Percentiles rank a stretch among this genome's conserved stretches.
phyloP scores from a whole-genome alignment of 1,140 invertebrate genomes.

The Diprion similis region DNA sequence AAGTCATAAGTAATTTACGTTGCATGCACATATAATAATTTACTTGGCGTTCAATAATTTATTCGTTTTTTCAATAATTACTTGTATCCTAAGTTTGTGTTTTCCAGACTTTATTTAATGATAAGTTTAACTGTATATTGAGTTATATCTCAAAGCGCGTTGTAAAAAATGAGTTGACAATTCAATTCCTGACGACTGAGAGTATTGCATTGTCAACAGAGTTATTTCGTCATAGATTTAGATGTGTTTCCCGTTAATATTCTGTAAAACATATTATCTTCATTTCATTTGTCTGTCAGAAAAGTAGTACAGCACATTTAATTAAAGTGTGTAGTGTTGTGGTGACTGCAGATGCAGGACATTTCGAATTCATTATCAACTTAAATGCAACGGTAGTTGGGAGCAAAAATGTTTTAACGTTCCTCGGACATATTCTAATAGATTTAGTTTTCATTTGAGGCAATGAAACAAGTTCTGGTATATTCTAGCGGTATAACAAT shows the following conservation, averaged over 20 bases:
- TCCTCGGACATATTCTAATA: not conserved
- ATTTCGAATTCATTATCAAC: no score
- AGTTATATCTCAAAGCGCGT: no score
- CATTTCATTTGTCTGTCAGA: no score
- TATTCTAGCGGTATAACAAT: not conserved
- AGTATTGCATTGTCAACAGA: not conserved
- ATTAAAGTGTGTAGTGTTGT: no score
- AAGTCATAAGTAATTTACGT: not conserved
- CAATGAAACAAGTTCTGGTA: not conserved
- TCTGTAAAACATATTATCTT: no score
- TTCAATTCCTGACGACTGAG: not conserved
- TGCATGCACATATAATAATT: not conserved
- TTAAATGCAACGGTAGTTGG: no score
- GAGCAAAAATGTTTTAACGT: not conserved
- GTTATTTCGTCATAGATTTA: no score
- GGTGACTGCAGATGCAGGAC: no score
- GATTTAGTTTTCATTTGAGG: not conserved
- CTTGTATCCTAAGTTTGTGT: conserved; percentile 19
- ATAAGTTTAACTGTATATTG: no score
- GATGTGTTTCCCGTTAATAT: no score
- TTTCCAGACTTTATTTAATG: not conserved
- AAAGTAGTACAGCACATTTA: no score
- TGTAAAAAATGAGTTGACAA: no score
- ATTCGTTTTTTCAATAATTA: conserved; percentile 22
- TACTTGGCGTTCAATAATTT: not conserved